These are phyloP conservation scores for Riptortus pedestris DNA, from an alignment of 1,140 invertebrate genomes.

Conservation along the genomic window DNA sequence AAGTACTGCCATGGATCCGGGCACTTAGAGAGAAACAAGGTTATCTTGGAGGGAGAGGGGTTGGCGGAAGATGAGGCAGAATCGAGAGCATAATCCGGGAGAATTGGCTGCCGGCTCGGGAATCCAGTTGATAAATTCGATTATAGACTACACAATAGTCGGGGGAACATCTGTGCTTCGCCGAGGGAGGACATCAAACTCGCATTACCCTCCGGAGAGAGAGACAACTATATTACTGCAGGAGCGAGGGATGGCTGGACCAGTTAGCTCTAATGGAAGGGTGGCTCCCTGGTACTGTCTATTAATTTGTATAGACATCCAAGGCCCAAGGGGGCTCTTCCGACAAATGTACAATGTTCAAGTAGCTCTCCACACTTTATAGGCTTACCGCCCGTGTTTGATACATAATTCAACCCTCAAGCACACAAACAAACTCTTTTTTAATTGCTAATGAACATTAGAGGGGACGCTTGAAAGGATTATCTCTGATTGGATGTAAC, in stretches of 20 bases:
- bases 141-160: slow-evolving; percentile 19
- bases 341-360: slow-evolving; percentile 22
- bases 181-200: slow-evolving; percentile 22
- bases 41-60: neutral
- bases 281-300: neutral
- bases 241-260: neutral
- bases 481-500: too few species aligned
- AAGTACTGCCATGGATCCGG: too few species aligned
- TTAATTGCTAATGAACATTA: too few species aligned
- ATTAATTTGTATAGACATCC: slow-evolving; percentile 25
- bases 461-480: too few species aligned
- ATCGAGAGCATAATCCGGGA: neutral
- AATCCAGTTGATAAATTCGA: slow-evolving; percentile 26
- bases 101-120: neutral
- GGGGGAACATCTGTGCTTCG: slow-evolving; percentile 20
- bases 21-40: too few species aligned
- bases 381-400: too few species aligned
- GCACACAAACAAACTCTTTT: too few species aligned
- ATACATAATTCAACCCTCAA: too few species aligned
- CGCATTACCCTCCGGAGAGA: slow-evolving; percentile 17
- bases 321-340: neutral
- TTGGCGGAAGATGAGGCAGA: neutral
- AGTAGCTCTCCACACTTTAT: too few species aligned
- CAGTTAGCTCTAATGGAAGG: slow-evolving; percentile 24
- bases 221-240: slow-evolving; percentile 22